phyloP scores from a whole-genome alignment of 2,113 vertebrate species.

The Pachycephala philippinensis region DNA sequence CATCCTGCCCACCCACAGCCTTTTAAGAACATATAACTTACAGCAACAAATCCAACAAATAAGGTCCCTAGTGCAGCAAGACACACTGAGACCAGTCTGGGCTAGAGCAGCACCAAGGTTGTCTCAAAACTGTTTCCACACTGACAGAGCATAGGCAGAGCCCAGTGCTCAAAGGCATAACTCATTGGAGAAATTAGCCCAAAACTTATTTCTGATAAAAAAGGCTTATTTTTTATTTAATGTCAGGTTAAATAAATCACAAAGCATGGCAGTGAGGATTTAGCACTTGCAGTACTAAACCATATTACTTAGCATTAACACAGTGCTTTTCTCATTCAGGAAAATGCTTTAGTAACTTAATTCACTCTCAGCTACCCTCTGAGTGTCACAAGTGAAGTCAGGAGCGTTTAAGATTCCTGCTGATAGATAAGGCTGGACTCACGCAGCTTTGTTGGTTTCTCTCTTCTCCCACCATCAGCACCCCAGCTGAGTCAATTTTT shows the following conservation, averaged over 20 bases:
- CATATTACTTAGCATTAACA: neutral
- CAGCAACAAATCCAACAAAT: neutral
- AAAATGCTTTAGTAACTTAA: slow-evolving; percentile 8
- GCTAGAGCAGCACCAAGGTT: neutral
- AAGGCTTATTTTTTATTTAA: neutral
- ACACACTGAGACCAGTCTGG: neutral
- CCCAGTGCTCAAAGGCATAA: neutral
- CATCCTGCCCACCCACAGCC: neutral
- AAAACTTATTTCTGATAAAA: neutral
- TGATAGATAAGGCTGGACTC: neutral
- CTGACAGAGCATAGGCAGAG: neutral
- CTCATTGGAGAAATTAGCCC: neutral
- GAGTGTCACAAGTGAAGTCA: neutral
- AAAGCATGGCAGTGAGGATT: neutral
- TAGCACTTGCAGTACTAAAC: neutral
- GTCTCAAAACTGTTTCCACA: neutral
- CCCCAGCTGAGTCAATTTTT: rapidly evolving
- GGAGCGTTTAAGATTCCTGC: neutral
- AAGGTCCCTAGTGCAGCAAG: neutral
- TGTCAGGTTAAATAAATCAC: neutral
- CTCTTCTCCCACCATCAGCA: neutral
- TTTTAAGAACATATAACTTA: neutral
- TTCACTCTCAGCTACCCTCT: neutral
- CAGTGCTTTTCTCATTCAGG: neutral
- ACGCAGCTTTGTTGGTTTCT: neutral